These are phyloP conservation scores for Epinotia nisella DNA, from an alignment of 2,888 invertebrate species.

Conservation along the genomic window DNA sequence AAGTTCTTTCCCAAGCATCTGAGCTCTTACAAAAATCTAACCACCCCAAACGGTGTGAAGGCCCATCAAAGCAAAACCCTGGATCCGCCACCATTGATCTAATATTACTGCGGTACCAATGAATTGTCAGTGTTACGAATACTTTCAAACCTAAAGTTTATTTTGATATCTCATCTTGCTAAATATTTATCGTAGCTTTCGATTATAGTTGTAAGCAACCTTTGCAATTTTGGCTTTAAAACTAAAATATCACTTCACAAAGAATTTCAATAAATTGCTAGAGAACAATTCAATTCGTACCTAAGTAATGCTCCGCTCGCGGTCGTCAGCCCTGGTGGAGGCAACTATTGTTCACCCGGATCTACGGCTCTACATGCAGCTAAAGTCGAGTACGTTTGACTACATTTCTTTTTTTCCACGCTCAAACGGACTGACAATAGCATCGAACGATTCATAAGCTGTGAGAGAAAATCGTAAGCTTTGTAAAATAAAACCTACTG, in stretches of 20 bases:
- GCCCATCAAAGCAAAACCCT: no score
- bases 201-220: no score
- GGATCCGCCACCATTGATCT: no score
- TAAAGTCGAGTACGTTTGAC: constrained; percentile 37
- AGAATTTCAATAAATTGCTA: constrained; percentile 12
- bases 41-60: no score
- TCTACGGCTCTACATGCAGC: constrained; percentile 45
- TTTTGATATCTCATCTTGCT: no score
- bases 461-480: not conserved
- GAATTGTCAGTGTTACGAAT: no score
- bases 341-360: constrained; percentile 50
- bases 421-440: constrained; percentile 10
- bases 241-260: not conserved
- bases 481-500: not conserved
- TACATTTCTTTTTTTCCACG: constrained; percentile 27
- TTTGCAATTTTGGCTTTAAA: not conserved
- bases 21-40: no score
- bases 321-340: constrained; percentile 35
- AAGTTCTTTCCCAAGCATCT: no score
- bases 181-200: no score
- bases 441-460: not conserved
- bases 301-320: constrained; percentile 3
- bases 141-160: no score
- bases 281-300: constrained; percentile 25
- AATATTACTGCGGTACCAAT: no score